Base-by-base conservation (phyloP, 1,140 invertebrate genomes). In the Lepidostoma basale region DNA sequence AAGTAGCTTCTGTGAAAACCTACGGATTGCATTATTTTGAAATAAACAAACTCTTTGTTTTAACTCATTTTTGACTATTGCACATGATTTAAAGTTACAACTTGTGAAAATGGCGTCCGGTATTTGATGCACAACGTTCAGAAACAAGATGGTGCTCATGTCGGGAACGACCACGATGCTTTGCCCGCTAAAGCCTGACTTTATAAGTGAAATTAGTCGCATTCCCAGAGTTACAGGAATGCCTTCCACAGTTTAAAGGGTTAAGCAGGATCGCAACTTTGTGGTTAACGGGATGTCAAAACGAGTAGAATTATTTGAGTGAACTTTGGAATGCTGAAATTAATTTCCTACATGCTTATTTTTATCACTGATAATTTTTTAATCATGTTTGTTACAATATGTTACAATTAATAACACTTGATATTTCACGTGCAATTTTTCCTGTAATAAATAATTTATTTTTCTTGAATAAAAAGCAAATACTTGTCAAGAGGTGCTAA, bases 181-280 rank as follows among this genome's bases (percentile, higher is more conserved):
- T 56, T 39, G 30, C 30, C 47, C 18, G 22, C 18, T 20, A 42
- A 44, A 49, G 36, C 58, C 22, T 2, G 26, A 67, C 60, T 67
- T 67, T 67, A 67, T 42, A 64, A 64, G 44, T 63, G 65, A 67
- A 71, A 71, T 71, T 71, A 71, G 69, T 71, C 69, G 60, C 69
- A 71, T 67, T 63, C 64, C 60, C 49, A 26, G 49, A 47, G 42
- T 58, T 42, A 42, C 58, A 33, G 44, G 63, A 47, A 49, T 67
- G 47, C 65, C 60, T 70, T 54, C 14, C 25, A 42, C 47, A 40
- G 47, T 36, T 40, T 33, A 60, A 42, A 58, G 62, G 67, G 59
- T 71, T 65, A 71, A 67, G 67, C 69, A 56, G 54, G 68, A 67
- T 67, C 60, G 67, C 69, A 36, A 30, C 36, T 47, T 20, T 33